These are phyloP conservation scores for Drosophila pachea DNA, from an alignment of 1,140 invertebrate species.

Conservation along the genomic window DNA sequence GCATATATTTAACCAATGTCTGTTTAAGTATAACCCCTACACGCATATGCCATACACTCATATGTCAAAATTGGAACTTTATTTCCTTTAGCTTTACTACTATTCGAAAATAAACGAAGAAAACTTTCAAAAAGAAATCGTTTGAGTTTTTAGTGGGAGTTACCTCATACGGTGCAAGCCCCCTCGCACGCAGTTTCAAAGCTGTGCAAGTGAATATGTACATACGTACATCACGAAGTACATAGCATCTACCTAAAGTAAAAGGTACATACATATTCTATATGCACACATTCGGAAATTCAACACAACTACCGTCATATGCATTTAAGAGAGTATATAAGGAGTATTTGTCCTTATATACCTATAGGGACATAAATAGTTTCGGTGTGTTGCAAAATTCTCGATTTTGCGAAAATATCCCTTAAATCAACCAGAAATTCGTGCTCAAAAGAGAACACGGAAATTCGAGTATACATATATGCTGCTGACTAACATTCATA, in stretches of 20 bases:
- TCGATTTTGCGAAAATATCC: constrained; percentile 19
- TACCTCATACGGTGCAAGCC: no score
- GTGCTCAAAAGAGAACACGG: constrained; percentile 40
- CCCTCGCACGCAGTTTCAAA: no score
- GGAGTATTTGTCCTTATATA: background rate
- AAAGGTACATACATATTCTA: no score
- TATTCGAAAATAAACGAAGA: no score
- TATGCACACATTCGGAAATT: background rate
- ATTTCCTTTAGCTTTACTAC: background rate
- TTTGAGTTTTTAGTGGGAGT: no score
- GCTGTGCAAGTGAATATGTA: background rate
- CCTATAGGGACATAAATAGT: background rate
- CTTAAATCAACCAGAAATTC: background rate
- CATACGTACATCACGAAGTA: background rate
- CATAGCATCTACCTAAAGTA: constrained; percentile 8
- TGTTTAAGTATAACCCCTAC: background rate
- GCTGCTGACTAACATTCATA: no score
- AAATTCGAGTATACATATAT: constrained; percentile 3
- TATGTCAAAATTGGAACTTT: background rate
- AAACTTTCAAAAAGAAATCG: no score
- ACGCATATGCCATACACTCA: background rate
- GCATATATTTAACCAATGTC: background rate
- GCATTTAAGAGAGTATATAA: background rate
- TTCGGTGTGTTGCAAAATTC: background rate
- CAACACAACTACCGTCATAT: background rate